Conservation (phyloP, 2,113 vertebrate species). For the human (Homo sapiens) region GRCh38 chr16:63848001-63848500, state of each 20-base stretch:
- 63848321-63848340: background rate
- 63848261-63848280: background rate
- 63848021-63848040: background rate
- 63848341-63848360: constrained; percentile 30
- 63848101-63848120: background rate
- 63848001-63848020: background rate
- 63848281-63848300: background rate
- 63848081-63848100: background rate
- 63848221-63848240: background rate
- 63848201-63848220: background rate
- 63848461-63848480: constrained; percentile 32
- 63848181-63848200: background rate
- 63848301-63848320: constrained; percentile 18
- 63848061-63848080: background rate
- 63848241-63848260: background rate
- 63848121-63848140: background rate
- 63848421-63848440: constrained; percentile 35
- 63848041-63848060: background rate
- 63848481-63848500: background rate
- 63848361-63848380: background rate
- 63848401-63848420: constrained; percentile 43
- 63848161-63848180: background rate
- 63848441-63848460: background rate
- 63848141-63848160: background rate
- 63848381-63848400: constrained; percentile 20